Evolutionary conservation across 2,888 invertebrate genomes (phyloP), one percentile per base, ranked within the genome.

Genomic region (Cancer borealis): DNA sequence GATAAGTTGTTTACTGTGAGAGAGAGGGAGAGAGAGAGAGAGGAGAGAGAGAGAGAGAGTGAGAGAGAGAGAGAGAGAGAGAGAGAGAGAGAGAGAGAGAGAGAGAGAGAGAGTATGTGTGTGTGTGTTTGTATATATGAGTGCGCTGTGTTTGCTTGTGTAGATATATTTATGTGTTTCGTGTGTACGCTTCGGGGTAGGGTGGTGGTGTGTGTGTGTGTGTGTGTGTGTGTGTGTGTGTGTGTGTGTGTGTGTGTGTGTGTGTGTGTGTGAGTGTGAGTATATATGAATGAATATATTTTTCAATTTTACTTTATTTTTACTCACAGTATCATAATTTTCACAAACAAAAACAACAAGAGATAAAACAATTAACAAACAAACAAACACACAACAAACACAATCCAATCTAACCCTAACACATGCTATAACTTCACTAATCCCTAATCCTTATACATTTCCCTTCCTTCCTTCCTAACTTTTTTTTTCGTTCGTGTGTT

Each of bases 1-100:
- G 54, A 26, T 26, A 30, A 30, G 30, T 45, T 90, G 90, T 90
- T 90, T 90, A 90, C 90, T n/a, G 47, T n/a, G 66, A n/a, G 66
- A 66, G 54, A 66, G 66, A n/a, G 66, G n/a, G 54, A 66, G 66
- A n/a, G 66, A 66, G 66, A 66, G 39, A 66, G 91, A 30, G 46
- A 73, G 73, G 66, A 66, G 66, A 66, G 39, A 66, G 91, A 30
- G 46, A 73, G 73, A 46, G 6, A 73, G 84, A 92, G 92, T 84
- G 46, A 92, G 92, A 79, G 92, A 79, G 66, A 39, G 10, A 47
- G 46, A 46, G 47, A 79, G 45, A 73, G 45, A 73, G 45, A 79
- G 30, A 30, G 26, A 79, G 79, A 79, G 79, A 79, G 79, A 79
- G 79, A 79, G 79, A 79, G 79, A 79, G 79, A 79, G 79, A 79